Percentiles rank a stretch among this genome's conserved stretches.
phyloP scores from a whole-genome alignment of 2,797 vertebrate species.

The Coregonus suidteri region DNA sequence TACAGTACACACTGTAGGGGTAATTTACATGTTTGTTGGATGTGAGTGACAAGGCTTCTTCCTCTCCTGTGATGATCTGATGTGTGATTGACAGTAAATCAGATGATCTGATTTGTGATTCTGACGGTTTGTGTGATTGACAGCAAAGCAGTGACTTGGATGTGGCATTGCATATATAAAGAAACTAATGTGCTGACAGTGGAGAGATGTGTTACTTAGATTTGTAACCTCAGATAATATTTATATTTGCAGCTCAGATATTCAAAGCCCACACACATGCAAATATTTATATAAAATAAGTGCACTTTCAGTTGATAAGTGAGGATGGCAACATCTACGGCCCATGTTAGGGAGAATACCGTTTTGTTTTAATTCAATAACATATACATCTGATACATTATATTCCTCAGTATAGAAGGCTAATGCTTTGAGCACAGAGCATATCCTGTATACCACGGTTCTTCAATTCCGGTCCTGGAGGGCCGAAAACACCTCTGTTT shows the following conservation, averaged over 20 bases:
- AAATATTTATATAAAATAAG: slow-evolving; percentile 7
- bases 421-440: neutral
- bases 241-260: slow-evolving; percentile 45
- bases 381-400: neutral
- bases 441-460: too few relatives aligned
- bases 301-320: neutral
- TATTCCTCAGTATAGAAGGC: neutral
- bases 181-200: slow-evolving; percentile 33
- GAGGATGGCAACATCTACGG: too few relatives aligned
- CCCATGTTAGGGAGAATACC: neutral
- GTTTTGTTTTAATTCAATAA: neutral
- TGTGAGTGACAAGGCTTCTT: slow-evolving; percentile 9
- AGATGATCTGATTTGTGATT: neutral
- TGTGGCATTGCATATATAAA: slow-evolving; percentile 31
- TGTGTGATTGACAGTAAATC: slow-evolving; percentile 38
- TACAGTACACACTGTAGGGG: slow-evolving; percentile 27
- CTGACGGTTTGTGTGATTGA: slow-evolving; percentile 52
- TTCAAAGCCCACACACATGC: slow-evolving; percentile 43
- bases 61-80: slow-evolving; percentile 32
- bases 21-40: slow-evolving; percentile 13
- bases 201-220: slow-evolving; percentile 27
- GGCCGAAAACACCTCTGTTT: too few relatives aligned
- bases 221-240: neutral
- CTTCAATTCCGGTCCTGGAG: too few relatives aligned
- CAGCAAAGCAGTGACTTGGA: slow-evolving; percentile 30